Conservation (phyloP, 2,888 invertebrate genomes). For the Cephus spinipes region DNA sequence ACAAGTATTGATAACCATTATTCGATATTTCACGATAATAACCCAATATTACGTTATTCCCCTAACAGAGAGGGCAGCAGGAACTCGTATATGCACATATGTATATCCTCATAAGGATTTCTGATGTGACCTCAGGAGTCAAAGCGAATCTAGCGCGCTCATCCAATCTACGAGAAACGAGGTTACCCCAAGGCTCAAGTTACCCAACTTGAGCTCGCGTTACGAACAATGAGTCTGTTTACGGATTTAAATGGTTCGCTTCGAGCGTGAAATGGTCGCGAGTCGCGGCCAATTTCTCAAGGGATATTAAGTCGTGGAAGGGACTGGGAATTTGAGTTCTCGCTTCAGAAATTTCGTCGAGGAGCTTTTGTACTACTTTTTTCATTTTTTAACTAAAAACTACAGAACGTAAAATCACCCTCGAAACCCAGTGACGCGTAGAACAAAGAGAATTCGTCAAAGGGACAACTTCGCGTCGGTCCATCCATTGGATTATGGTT, state of each 20-base stretch:
- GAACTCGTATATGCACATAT: not conserved
- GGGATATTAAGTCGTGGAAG: not conserved
- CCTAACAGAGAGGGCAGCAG: not conserved
- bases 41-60: not conserved
- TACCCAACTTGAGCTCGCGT: not conserved
- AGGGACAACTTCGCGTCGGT: not conserved
- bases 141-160: not conserved
- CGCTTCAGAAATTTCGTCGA: not conserved
- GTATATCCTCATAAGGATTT: not conserved
- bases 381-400: not conserved
- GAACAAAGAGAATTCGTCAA: not conserved
- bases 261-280: not conserved
- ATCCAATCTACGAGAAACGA: not conserved
- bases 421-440: not conserved
- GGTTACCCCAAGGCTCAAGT: not conserved
- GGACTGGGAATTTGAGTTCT: not conserved
- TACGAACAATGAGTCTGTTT: not conserved
- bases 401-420: not conserved
- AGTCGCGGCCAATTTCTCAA: not conserved
- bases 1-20: not conserved
- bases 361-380: not conserved
- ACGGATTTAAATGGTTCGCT: not conserved
- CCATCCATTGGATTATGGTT: not conserved
- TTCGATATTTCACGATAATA: not conserved
- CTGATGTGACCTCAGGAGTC: not conserved